Base-by-base conservation (phyloP, 2,888 invertebrate genomes). In the Listrodromus nycthemerus region DNA sequence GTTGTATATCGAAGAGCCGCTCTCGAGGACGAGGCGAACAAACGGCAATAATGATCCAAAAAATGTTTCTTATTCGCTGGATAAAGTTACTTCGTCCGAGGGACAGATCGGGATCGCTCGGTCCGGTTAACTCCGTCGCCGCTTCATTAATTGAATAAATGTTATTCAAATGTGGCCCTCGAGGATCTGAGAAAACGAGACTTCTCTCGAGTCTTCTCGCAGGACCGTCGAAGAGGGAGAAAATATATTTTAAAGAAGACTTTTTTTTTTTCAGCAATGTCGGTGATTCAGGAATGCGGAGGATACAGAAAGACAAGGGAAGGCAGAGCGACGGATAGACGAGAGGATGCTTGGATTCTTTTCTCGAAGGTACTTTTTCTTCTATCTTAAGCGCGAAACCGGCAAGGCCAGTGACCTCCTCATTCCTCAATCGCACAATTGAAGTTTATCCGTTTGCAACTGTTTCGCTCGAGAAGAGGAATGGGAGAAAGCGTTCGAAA, bases 61-160 rank as follows among this genome's bases (percentile, higher is more conserved):
- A 45, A 80, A 84, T 78, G 69, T 84, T 84, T 80, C 74, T 30
- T 67, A 41, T 55, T 71, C 63, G 65, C 50, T 13, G 33, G 33
- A 71, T 70, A 45, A 19, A 71, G 41, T 61, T 76, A 69, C 55
- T 65, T 77, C 33, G 27, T 21, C 30, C 73, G 50, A 19, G n/a
- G 21, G 37, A 33, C 24, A 37, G 16, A 67, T 27, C 66, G 50
- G 16, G 4, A n/a, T 21, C 52, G 13, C 24, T 58, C 67, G 58
- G 30, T 55, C 52, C 73, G 73, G 33, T 48, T 45, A 16, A 45
- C 16, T 45, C 41, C n/a, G 55, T 73, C 30, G 70, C 55, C 65
- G 76, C 45, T 76, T 77, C 67, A 70, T 86, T 84, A 84, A 86
- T 86, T 86, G 84, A 84, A 84, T 83, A 86, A 86, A 85, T 80